Conservation (phyloP, 1,140 invertebrate species). For the Hormaphis cornu region DNA sequence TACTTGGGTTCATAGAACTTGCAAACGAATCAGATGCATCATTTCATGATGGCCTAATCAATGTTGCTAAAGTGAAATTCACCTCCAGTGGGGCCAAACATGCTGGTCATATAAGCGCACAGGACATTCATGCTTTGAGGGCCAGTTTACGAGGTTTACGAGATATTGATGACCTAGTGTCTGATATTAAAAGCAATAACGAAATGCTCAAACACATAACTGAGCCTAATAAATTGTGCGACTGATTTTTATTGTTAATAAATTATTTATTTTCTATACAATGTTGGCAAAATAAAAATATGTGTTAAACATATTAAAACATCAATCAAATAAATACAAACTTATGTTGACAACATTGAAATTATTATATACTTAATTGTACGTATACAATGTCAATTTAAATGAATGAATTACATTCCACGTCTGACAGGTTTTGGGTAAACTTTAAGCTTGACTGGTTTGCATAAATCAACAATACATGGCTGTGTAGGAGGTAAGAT, state of each 20-base stretch:
- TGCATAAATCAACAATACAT: slow-evolving; percentile 71
- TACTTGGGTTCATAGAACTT: slow-evolving; percentile 38
- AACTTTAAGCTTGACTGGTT: slow-evolving; percentile 80
- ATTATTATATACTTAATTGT: background rate
- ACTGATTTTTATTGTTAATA: background rate
- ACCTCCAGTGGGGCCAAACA: slow-evolving; percentile 32
- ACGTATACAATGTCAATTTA: background rate
- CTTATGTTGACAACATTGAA: background rate
- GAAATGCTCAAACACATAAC: slow-evolving; percentile 26
- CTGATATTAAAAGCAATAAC: slow-evolving; percentile 19
- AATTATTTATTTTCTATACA: background rate
- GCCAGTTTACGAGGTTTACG: slow-evolving; percentile 28
- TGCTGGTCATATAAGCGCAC: slow-evolving; percentile 31
- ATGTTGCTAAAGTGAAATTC: slow-evolving; percentile 34
- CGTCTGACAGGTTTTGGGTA: slow-evolving; percentile 78
- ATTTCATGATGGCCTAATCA: slow-evolving; percentile 38
- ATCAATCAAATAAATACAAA: background rate
- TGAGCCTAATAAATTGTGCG: slow-evolving; percentile 13
- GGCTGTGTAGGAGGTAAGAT: slow-evolving; percentile 51
- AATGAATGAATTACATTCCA: slow-evolving; percentile 51
- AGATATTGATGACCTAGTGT: slow-evolving; percentile 19
- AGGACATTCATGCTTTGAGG: slow-evolving; percentile 30
- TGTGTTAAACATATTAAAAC: background rate
- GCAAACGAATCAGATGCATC: slow-evolving; percentile 36
- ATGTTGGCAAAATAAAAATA: background rate